Evolutionary conservation across 2,888 invertebrate genomes (phyloP).

Genomic region (Boloria selene): DNA sequence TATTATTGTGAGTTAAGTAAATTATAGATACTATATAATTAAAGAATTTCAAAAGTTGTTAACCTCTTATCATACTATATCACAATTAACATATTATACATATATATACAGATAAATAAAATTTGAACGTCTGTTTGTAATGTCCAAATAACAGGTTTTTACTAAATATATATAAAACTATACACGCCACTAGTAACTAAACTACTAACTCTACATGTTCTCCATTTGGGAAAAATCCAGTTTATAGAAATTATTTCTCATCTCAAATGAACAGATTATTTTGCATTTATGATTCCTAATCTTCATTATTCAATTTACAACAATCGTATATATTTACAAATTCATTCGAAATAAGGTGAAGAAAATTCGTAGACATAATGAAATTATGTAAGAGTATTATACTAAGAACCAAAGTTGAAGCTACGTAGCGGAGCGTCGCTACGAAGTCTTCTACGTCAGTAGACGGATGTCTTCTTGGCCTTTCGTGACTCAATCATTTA

Average conservation of each 20-base stretch:
- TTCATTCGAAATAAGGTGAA: conserved; percentile 10
- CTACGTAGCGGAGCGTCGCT: conserved; percentile 37
- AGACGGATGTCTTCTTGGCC: conserved; percentile 23
- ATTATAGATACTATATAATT: background rate
- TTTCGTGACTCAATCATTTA: conserved; percentile 26
- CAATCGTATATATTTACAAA: conserved; percentile 1
- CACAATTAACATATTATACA: no score
- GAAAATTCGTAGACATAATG: conserved; percentile 29
- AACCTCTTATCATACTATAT: no score
- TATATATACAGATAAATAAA: no score
- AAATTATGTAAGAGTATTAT: conserved; percentile 34
- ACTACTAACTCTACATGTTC: no score
- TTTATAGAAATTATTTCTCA: no score
- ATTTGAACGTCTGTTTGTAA: no score
- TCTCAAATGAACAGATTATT: no score
- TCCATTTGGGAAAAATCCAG: no score
- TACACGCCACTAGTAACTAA: no score
- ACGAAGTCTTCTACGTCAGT: conserved; percentile 36
- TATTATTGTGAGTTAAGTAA: background rate
- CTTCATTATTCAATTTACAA: background rate
- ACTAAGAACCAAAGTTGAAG: conserved; percentile 35
- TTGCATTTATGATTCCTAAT: background rate
- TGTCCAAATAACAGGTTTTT: no score
- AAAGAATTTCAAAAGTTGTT: no score
- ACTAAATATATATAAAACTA: no score